phyloP scores from a whole-genome alignment of 2,888 invertebrate genomes.

The Margaritifera margaritifera region DNA sequence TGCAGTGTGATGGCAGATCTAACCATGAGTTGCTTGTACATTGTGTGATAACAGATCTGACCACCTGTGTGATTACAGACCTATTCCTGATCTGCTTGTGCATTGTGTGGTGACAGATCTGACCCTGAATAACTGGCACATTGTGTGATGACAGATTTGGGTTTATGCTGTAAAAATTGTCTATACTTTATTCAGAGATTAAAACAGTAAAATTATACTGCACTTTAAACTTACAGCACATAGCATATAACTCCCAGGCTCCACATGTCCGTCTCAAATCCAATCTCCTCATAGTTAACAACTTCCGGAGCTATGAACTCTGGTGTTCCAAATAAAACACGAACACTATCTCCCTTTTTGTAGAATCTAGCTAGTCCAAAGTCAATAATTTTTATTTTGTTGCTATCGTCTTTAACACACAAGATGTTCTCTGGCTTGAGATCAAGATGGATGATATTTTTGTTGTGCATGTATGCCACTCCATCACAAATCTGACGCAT shows the following conservation, averaged over 20 bases:
- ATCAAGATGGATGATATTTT: conserved; percentile 96
- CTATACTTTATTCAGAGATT: neutral
- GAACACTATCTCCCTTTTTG: conserved; percentile 90
- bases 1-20: no score
- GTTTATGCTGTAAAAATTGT: no score
- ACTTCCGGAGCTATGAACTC: conserved; percentile 74
- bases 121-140: no score
- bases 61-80: no score
- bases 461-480: conserved; percentile 94
- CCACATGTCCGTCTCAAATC: conserved; percentile 71
- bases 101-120: no score
- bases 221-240: conserved; percentile 64
- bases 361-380: conserved; percentile 96
- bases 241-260: conserved; percentile 72
- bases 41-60: no score
- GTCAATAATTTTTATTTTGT: conserved; percentile 98
- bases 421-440: conserved; percentile 99
- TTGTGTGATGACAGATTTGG: no score
- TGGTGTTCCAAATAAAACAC: conserved; percentile 72
- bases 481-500: conserved; percentile 99
- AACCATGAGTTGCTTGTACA: no score
- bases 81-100: no score
- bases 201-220: neutral
- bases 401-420: conserved; percentile 94
- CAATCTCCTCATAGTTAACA: conserved; percentile 70